A percentile compares a stretch with the other conserved stretches of the same genome.
phyloP scores from a whole-genome alignment of 2,113 vertebrate species.

The Oenanthe oenanthe region DNA sequence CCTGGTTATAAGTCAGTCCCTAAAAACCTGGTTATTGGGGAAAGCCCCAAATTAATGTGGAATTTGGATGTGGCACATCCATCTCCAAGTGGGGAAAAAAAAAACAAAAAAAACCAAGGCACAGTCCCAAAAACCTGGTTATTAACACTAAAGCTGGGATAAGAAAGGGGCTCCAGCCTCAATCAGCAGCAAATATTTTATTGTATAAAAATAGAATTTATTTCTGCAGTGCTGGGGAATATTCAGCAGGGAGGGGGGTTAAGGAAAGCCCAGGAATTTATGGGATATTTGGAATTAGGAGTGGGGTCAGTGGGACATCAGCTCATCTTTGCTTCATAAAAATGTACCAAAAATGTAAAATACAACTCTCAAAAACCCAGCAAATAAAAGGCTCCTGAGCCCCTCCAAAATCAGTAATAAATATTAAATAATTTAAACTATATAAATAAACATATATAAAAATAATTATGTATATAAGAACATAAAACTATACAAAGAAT shows the following conservation, averaged over 20 bases:
- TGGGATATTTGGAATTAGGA: background rate
- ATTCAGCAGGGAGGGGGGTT: accelerated
- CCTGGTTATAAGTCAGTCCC: accelerated
- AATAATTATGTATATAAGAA: no score
- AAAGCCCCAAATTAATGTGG: accelerated
- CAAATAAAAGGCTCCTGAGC: background rate
- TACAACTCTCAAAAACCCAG: background rate
- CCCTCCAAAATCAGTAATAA: background rate
- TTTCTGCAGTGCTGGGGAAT: background rate
- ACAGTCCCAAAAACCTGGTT: background rate
- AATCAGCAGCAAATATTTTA: background rate
- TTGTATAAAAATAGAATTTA: background rate
- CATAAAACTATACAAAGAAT: background rate
- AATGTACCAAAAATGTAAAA: background rate
- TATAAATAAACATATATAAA: background rate
- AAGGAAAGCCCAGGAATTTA: background rate
- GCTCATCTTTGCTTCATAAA: background rate
- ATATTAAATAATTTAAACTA: background rate
- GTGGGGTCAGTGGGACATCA: background rate
- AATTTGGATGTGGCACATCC: background rate
- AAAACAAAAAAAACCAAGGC: no score
- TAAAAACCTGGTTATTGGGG: accelerated
- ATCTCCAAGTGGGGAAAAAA: background rate
- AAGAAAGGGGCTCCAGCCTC: background rate
- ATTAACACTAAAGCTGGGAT: background rate